Base-by-base conservation (phyloP, 2,797 vertebrate genomes). In the Scolopax rusticola region DNA sequence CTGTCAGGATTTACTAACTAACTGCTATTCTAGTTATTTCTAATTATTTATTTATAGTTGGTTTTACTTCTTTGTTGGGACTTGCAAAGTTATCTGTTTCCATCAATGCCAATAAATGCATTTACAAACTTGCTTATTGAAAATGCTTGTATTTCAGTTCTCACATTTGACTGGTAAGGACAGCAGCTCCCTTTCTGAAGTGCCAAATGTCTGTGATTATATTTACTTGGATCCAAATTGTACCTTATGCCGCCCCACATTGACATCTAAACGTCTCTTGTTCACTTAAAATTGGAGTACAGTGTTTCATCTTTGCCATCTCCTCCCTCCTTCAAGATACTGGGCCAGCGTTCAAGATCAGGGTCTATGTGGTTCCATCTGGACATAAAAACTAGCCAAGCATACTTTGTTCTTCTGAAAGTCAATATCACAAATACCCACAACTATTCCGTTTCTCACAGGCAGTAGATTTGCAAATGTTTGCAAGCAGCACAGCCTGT, bases 341-440 rank as follows among this genome's bases (percentile, higher is more conserved):
- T 50, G 69, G 38, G 73, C 71, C 57, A 80, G 24, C 2, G 1
- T 86, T 95, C 93, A 88, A 81, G 87, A 61, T 75, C 73, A 47
- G 50, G 68, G 47, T 95, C 65, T 71, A 6, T 78, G 50, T 48
- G 77, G 45, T n/a, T 28, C 96, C 89, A 94, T 95, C 91, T 93
- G 93, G 60, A 64, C 36, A 38, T 47, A 75, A 77, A 87, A 94
- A 70, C 45, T 68, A 83, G 75, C 89, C 87, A 96, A 94, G 48
- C 36, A 45, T 87, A 32, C 25, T 93, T 95, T 41, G 28, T 85
- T 91, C 60, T 85, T 60, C 82, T 84, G 65, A 61, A 83, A 80
- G 18, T 13, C 18, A 5, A 3, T 86, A 57, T 41, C 45, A 54
- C 32, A 78, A 76, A 77, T 75, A 85, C 56, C 43, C 57, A 56